Evolutionary conservation across 2,797 vertebrate genomes (phyloP).

Genomic region (Aulostomus chinensis): DNA sequence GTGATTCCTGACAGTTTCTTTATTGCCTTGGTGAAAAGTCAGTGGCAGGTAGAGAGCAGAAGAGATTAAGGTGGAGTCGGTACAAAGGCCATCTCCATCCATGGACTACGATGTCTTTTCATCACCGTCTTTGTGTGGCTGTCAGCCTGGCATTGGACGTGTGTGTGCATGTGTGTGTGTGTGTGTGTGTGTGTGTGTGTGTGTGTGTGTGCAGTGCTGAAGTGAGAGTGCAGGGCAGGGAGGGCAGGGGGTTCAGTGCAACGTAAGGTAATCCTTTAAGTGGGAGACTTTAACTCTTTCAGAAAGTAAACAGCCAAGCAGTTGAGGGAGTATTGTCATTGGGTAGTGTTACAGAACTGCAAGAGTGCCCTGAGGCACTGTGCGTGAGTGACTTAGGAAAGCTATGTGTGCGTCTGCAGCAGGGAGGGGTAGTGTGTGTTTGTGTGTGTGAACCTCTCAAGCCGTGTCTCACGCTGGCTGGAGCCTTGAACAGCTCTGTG

Average conservation of each 20-base stretch:
- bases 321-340: conserved; percentile 82
- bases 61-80: conserved; percentile 26
- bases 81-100: conserved; percentile 43
- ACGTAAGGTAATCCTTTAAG: conserved; percentile 81
- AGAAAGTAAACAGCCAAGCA: conserved; percentile 81
- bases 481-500: conserved; percentile 47
- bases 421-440: conserved; percentile 30
- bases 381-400: conserved; percentile 63
- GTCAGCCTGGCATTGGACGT: conserved; percentile 30
- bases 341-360: conserved; percentile 78
- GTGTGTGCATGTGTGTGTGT: conserved; percentile 2
- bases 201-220: conserved; percentile 40
- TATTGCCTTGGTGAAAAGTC: conserved; percentile 40
- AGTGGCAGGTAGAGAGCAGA: conserved; percentile 22
- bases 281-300: conserved; percentile 79
- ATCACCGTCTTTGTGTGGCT: conserved; percentile 44
- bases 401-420: conserved; percentile 51
- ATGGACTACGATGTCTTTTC: conserved; percentile 30
- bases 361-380: conserved; percentile 64
- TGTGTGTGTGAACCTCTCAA: conserved; percentile 46
- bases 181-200: conserved; percentile 34
- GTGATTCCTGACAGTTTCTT: conserved; percentile 27
- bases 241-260: conserved; percentile 72
- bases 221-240: conserved; percentile 39
- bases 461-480: conserved; percentile 53